These are phyloP conservation scores for Aspidiotus destructor DNA, from an alignment of 2,888 invertebrate genomes.

Conservation along the genomic window DNA sequence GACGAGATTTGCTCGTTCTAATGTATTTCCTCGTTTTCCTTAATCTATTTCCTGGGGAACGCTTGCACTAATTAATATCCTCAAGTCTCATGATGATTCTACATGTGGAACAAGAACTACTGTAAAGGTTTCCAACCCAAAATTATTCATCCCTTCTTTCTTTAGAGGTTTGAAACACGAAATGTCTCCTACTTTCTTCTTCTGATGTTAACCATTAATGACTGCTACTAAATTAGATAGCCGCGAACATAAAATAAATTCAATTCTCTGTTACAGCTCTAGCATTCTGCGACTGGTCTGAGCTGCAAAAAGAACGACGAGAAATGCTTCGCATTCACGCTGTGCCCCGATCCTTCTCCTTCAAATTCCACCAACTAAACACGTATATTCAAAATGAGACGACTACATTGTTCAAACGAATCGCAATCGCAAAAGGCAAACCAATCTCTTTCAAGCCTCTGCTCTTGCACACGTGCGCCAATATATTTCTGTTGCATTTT, in stretches of 20 bases:
- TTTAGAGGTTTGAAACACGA: too few relatives aligned
- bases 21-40: too few relatives aligned
- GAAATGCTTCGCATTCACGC: constrained; percentile 51
- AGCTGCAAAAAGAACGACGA: constrained; percentile 51
- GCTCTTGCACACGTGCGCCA: constrained; percentile 49
- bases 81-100: too few relatives aligned
- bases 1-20: too few relatives aligned
- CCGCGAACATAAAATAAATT: background rate
- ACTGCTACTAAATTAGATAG: too few relatives aligned
- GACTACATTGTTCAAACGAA: constrained; percentile 30
- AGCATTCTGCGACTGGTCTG: constrained; percentile 61
- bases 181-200: too few relatives aligned
- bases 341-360: constrained; percentile 51
- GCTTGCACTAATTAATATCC: too few relatives aligned
- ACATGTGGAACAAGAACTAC: too few relatives aligned
- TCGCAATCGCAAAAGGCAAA: constrained; percentile 18
- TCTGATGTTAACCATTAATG: too few relatives aligned
- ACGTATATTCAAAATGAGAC: constrained; percentile 31
- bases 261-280: constrained; percentile 46
- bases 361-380: constrained; percentile 44
- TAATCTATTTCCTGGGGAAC: too few relatives aligned
- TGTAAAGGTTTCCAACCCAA: too few relatives aligned
- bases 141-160: too few relatives aligned
- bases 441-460: constrained; percentile 44
- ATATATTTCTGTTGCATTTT: constrained; percentile 54